Evolutionary conservation across 2,888 invertebrate species (phyloP).

Genomic region (Drosophila peninsularis): DNA sequence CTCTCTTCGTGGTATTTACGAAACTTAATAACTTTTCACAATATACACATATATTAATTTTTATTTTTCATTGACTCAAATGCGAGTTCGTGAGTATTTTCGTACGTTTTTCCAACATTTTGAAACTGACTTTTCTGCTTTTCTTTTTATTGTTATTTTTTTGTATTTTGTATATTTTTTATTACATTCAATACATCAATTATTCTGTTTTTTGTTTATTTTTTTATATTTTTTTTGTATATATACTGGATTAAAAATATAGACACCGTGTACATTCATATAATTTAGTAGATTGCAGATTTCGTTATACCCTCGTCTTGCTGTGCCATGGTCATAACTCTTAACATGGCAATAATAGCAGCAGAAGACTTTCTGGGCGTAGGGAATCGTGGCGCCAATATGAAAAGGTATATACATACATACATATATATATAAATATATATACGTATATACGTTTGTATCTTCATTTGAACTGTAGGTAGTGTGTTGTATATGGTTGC

Average conservation of each 20-base stretch:
- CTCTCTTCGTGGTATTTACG: slow-evolving; percentile 13
- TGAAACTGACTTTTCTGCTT: slow-evolving; percentile 21
- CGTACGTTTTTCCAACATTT: slow-evolving; percentile 15
- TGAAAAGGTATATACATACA: not conserved
- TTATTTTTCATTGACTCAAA: slow-evolving; percentile 4
- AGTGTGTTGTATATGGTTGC: slow-evolving; percentile 3
- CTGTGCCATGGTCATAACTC: not conserved
- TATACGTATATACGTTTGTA: not conserved
- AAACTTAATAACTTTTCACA: slow-evolving; percentile 19
- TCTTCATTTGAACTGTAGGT: slow-evolving; percentile 9
- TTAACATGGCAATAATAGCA: slow-evolving; percentile 7
- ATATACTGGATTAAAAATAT: slow-evolving; percentile 46
- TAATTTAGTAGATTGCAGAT: slow-evolving; percentile 20
- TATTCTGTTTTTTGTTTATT: not conserved
- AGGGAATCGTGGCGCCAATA: not conserved
- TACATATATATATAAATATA: slow-evolving; percentile 3
- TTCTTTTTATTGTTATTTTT: slow-evolving; percentile 1
- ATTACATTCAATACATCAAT: slow-evolving; percentile 2
- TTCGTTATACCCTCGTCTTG: slow-evolving; percentile 27
- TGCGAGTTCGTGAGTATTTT: slow-evolving; percentile 18
- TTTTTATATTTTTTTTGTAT: not conserved
- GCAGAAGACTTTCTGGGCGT: not conserved
- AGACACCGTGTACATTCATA: slow-evolving; percentile 50
- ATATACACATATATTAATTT: slow-evolving; percentile 11
- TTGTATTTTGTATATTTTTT: not conserved